Percentiles rank a stretch among this genome's conserved stretches.
Evolutionary conservation across 2,797 vertebrate species (phyloP).

Genomic region (Thripadectes ignobilis): DNA sequence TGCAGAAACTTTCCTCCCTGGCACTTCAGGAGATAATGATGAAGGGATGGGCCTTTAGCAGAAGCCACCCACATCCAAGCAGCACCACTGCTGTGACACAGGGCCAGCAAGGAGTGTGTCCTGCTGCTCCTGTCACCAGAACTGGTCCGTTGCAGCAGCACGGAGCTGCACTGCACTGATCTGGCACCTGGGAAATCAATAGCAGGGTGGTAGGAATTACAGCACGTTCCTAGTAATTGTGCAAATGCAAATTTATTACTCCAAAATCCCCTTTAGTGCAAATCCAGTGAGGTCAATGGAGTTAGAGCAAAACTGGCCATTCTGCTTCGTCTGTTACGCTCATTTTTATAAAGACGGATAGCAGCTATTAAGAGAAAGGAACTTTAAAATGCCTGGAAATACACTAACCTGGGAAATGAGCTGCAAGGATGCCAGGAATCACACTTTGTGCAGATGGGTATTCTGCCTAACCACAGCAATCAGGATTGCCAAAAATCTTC

Average conservation of each 20-base stretch:
- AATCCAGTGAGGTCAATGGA: slow-evolving; percentile 46
- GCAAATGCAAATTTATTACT: slow-evolving; percentile 42
- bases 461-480: background rate
- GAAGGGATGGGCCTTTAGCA: background rate
- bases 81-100: background rate
- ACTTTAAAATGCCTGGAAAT: background rate
- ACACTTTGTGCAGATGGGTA: background rate
- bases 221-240: background rate
- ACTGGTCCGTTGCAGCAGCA: background rate
- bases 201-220: background rate
- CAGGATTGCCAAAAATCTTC: background rate
- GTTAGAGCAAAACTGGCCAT: slow-evolving; percentile 6
- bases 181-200: background rate
- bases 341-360: slow-evolving; percentile 29
- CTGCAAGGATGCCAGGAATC: background rate
- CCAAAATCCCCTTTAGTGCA: slow-evolving; percentile 25
- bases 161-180: background rate
- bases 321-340: background rate
- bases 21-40: background rate
- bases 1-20: background rate
- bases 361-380: background rate
- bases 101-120: background rate
- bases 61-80: background rate
- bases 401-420: slow-evolving; percentile 12
- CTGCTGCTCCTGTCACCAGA: background rate